Percentiles rank a stretch among this genome's conserved stretches.
Conservation (phyloP, 2,888 invertebrate species). For the Oasisia sp. region DNA sequence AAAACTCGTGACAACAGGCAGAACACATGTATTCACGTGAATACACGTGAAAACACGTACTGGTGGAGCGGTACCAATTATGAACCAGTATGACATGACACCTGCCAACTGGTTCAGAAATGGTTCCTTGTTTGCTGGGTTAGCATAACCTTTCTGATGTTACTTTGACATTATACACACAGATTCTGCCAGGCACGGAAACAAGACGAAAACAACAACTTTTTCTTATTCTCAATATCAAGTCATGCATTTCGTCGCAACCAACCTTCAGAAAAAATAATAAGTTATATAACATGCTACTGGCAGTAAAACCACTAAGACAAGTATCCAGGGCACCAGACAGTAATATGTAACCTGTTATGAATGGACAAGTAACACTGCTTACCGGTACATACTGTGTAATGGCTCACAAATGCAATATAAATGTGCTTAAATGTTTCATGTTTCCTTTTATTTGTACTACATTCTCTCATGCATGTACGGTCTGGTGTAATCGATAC, state of each 20-base stretch:
- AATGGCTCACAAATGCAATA: not conserved
- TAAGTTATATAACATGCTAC: not conserved
- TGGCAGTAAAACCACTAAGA: not conserved
- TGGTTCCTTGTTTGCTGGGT: no score
- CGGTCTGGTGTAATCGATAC: not conserved
- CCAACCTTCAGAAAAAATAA: not conserved
- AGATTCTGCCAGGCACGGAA: no score
- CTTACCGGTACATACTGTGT: not conserved
- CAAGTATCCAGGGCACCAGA: not conserved
- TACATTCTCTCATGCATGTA: not conserved
- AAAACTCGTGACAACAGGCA: no score
- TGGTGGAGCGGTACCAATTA: no score
- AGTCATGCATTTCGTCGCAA: not conserved
- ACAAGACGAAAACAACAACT: not conserved
- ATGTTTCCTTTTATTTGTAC: not conserved
- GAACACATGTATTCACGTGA: no score
- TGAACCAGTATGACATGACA: no score
- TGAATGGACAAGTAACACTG: not conserved
- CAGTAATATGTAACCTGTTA: not conserved
- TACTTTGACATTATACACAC: not conserved
- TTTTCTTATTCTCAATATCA: not conserved
- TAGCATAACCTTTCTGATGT: not conserved
- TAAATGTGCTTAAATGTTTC: not conserved
- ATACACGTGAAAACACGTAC: no score
- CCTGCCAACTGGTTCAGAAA: no score